Conservation (phyloP, 2,888 invertebrate species). For the Podabrus alpinus region DNA sequence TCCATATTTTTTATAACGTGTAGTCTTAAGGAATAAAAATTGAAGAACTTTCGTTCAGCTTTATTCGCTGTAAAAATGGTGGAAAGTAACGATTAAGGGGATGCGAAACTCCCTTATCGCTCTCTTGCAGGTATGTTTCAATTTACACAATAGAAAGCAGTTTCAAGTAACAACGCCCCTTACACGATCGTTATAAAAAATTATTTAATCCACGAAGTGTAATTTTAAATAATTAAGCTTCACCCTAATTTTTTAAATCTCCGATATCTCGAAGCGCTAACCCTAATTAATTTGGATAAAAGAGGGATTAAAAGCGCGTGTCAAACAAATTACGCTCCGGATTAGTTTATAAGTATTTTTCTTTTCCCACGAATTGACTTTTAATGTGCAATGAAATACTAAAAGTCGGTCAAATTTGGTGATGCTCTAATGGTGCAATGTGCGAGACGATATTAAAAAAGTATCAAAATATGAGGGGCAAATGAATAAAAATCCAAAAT, state of each 20-base stretch:
- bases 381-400: not conserved
- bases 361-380: conserved; percentile 33
- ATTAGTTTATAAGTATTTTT: conserved; percentile 32
- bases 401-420: not conserved
- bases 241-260: conserved; percentile 10
- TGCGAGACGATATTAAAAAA: not conserved
- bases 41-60: not conserved
- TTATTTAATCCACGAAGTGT: not conserved
- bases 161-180: conserved; percentile 13
- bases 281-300: conserved; percentile 50
- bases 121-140: conserved; percentile 32
- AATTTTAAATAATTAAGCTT: not conserved
- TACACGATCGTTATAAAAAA: not conserved
- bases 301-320: conserved; percentile 50
- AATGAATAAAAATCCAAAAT: conserved; percentile 43
- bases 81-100: conserved; percentile 10
- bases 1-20: not conserved
- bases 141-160: conserved; percentile 26
- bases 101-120: conserved; percentile 32
- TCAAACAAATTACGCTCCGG: conserved; percentile 46
- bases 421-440: not conserved
- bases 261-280: conserved; percentile 9
- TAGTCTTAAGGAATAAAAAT: not conserved
- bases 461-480: conserved; percentile 21
- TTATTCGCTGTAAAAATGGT: not conserved